Evolutionary conservation across 2,113 vertebrate genomes (phyloP), one percentile per base, ranked within the genome.

Genomic region (Lophochroa leadbeateri): DNA sequence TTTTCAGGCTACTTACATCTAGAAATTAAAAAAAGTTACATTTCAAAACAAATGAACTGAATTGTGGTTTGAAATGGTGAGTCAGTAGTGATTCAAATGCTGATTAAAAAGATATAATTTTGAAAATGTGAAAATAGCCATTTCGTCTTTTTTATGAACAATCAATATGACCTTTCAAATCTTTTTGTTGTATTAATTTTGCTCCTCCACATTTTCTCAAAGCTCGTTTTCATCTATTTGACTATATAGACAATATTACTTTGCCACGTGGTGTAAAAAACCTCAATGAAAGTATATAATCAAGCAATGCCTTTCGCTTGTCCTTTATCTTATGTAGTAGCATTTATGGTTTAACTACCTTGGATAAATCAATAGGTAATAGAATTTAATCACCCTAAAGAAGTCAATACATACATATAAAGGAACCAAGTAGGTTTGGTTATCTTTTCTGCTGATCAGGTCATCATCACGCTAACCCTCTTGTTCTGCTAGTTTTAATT

Each of bases 281-380:
- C 3, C 16, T 17, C 20, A 17, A 52, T 27, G 17, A 88, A 75
- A 74, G 60, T 39, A 28, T 41, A 60, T 8, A 6, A 50, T 6
- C 8, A 23, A 67, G 17, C 50, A 82, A 49, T n/a, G 20, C 8
- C 44, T 90, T 27, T 75, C 24, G 35, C 24, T 71, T 50, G 44
- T 81, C 41, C 78, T 97, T 74, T 31, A 81, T 65, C 29, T 44
- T 61, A 41, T 25, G 23, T 29, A 78, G 28, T 28, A 90, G 74
- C 67, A 95, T 88, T 96, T 92, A 96, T 80, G 84, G 61, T 97
- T 97, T 97, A 97, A 94, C 90, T 92, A 50, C 55, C 43, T 77
- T 69, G 39, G 25, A 21, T 86, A 93, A 97, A 97, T 97, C 91
- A 96, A 94, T 68, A 95, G 16, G 74, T 90, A 96, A 89, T 41